Percentiles rank a stretch among this genome's conserved stretches.
Evolutionary conservation across 2,888 invertebrate species (phyloP).

Genomic region (Scaptomyza reducta): DNA sequence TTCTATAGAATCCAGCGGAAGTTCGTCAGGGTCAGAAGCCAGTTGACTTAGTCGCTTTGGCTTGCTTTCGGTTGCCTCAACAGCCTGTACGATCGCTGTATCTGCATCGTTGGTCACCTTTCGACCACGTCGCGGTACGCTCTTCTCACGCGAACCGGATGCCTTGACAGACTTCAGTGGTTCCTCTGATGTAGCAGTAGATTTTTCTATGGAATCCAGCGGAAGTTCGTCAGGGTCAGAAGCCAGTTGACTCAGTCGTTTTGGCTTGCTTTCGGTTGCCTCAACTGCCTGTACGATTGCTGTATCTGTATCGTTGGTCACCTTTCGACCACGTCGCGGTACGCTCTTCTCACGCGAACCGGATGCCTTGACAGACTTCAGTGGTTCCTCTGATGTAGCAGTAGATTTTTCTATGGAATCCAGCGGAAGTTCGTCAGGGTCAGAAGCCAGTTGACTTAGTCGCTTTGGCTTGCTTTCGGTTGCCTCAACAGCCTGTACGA

Average conservation of each 20-base stretch:
- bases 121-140: too few species aligned
- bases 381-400: slow-evolving; percentile 3
- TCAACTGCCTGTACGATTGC: not conserved
- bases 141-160: too few species aligned
- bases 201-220: slow-evolving; percentile 14
- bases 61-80: too few species aligned
- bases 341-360: slow-evolving; percentile 16
- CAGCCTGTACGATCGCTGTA: too few species aligned
- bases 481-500: not conserved
- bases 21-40: too few species aligned
- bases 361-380: not conserved
- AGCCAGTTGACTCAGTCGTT: slow-evolving; percentile 31
- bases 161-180: too few species aligned
- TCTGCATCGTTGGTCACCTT: too few species aligned
- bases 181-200: slow-evolving; percentile 5
- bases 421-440: not conserved
- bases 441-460: slow-evolving; percentile 36
- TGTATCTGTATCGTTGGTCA: slow-evolving; percentile 13
- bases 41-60: too few species aligned
- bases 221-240: slow-evolving; percentile 15
- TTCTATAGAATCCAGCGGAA: too few species aligned
- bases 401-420: slow-evolving; percentile 16
- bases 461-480: slow-evolving; percentile 28
- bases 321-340: slow-evolving; percentile 39
- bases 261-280: slow-evolving; percentile 18